Evolutionary conservation across 2,113 vertebrate species (phyloP).

Genomic region (Poeciliopsis prolifica): DNA sequence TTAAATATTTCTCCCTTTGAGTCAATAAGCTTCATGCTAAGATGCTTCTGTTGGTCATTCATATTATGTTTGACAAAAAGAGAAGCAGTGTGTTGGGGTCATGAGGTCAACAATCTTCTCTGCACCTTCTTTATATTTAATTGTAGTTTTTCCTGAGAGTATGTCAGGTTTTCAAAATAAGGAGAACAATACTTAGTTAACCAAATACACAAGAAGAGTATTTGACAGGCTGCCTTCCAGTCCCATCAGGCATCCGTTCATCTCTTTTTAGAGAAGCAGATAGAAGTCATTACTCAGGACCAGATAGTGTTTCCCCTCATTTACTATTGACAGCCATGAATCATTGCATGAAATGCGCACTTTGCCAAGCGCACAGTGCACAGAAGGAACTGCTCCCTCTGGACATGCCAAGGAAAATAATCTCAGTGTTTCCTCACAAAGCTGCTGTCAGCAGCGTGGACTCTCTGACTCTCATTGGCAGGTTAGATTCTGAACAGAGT

Average conservation of each 20-base stretch:
- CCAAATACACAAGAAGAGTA: constrained; percentile 1
- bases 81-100: constrained; percentile 32
- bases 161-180: not conserved
- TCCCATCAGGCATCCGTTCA: not conserved
- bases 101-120: constrained; percentile 5
- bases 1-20: not conserved
- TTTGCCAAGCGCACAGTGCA: too few relatives aligned
- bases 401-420: not conserved
- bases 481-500: not conserved
- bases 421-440: not conserved
- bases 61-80: not conserved
- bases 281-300: not conserved
- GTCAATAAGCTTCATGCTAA: not conserved
- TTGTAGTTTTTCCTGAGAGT: not conserved
- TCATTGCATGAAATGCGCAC: not conserved
- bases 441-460: not conserved
- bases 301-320: not conserved
- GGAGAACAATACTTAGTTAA: not conserved
- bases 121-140: constrained; percentile 4
- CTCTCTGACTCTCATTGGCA: not conserved
- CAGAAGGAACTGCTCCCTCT: not conserved
- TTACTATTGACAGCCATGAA: not conserved
- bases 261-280: not conserved
- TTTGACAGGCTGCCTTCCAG: constrained; percentile 1
- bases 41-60: too few relatives aligned